These are phyloP conservation scores for Galeopsomyia nigrocyanea DNA, from an alignment of 2,888 invertebrate genomes.

Conservation along the genomic window DNA sequence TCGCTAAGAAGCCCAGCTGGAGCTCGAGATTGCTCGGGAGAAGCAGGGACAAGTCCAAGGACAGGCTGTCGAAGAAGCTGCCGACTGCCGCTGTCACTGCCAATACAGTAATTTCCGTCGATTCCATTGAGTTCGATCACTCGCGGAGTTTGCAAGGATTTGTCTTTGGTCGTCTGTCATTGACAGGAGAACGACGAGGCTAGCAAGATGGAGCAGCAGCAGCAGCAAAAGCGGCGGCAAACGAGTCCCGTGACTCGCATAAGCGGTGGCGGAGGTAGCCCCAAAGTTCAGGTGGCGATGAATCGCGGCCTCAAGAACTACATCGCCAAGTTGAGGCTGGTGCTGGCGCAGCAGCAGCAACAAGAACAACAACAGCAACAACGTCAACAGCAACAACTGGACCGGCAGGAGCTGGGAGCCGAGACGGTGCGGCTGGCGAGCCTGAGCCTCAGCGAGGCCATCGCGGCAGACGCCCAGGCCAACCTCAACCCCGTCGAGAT, in stretches of 20 bases:
- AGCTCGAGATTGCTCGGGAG: too few relatives aligned
- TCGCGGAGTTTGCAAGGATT: too few relatives aligned
- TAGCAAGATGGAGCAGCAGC: too few relatives aligned
- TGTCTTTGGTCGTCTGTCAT: too few relatives aligned
- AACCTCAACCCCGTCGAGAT: slow-evolving; percentile 52
- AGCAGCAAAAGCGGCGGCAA: slow-evolving; percentile 20
- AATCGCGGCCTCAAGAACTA: slow-evolving; percentile 55
- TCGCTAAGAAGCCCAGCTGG: not conserved
- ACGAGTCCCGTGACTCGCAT: too few relatives aligned
- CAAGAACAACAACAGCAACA: slow-evolving; percentile 34
- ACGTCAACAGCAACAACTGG: slow-evolving; percentile 46
- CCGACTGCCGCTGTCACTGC: too few relatives aligned
- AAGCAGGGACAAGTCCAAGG: too few relatives aligned
- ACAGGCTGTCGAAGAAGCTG: too few relatives aligned
- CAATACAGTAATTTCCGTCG: too few relatives aligned
- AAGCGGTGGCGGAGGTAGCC: slow-evolving; percentile 41
- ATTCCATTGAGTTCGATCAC: too few relatives aligned
- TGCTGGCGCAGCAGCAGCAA: slow-evolving; percentile 42
- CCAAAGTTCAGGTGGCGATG: slow-evolving; percentile 52
- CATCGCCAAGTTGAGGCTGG: slow-evolving; percentile 54
- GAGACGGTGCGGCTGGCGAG: slow-evolving; percentile 52
- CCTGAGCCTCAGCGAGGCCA: slow-evolving; percentile 54
- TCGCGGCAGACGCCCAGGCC: slow-evolving; percentile 51
- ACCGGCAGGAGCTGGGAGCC: too few relatives aligned
- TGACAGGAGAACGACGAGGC: too few relatives aligned